phyloP scores from a whole-genome alignment of 2,888 invertebrate species.

The Tortrix viridana region DNA sequence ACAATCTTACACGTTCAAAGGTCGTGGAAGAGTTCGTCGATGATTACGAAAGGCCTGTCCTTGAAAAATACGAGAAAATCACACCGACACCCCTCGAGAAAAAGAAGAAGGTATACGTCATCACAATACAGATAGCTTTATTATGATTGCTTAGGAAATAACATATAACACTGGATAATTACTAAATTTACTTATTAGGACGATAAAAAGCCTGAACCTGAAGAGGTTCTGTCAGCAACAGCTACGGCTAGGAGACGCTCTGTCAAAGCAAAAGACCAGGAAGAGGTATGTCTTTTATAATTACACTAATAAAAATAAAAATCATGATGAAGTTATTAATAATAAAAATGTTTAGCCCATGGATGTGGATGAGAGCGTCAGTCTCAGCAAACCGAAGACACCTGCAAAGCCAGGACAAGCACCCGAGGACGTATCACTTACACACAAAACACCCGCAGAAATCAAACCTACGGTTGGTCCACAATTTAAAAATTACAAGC shows the following conservation, averaged over 20 bases:
- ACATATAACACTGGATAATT: constrained; percentile 10
- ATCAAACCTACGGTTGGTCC: constrained; percentile 77
- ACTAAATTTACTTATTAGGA: constrained; percentile 53
- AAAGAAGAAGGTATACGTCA: constrained; percentile 78
- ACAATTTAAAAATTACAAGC: constrained; percentile 4
- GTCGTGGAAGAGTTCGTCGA: constrained; percentile 81
- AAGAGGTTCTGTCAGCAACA: constrained; percentile 67
- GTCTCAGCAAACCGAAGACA: constrained; percentile 68
- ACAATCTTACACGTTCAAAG: constrained; percentile 58
- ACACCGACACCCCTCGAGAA: constrained; percentile 78
- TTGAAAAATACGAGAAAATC: constrained; percentile 88
- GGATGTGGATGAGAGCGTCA: constrained; percentile 79
- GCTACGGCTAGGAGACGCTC: constrained; percentile 72
- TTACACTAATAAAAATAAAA: constrained; percentile 13
- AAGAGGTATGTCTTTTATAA: constrained; percentile 59
- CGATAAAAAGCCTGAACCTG: constrained; percentile 59
- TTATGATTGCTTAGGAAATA: constrained; percentile 11
- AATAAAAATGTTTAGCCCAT: constrained; percentile 63
- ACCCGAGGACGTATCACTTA: constrained; percentile 77
- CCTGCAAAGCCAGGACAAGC: constrained; percentile 70
- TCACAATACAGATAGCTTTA: constrained; percentile 28
- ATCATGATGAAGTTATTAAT: constrained; percentile 21
- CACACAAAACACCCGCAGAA: constrained; percentile 79
- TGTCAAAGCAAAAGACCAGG: constrained; percentile 74
- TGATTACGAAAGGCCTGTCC: constrained; percentile 90